phyloP scores from a whole-genome alignment of 2,888 invertebrate genomes.

The Meliscaeva auricollis region DNA sequence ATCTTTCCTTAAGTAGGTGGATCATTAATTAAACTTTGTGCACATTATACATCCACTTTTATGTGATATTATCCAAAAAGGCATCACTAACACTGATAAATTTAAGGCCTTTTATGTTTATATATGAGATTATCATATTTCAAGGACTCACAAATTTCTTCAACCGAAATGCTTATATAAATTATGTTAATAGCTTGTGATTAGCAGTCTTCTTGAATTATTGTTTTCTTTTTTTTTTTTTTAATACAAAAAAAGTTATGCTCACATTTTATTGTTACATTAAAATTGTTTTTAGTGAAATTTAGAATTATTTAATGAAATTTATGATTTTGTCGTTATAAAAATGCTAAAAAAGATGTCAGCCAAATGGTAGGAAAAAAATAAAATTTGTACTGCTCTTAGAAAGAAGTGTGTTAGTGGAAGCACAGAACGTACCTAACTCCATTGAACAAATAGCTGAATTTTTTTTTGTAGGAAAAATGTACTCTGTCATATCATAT shows the following conservation, averaged over 20 bases:
- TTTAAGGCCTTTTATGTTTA: neutral
- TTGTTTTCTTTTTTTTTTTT: neutral
- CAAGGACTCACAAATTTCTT: constrained; percentile 8
- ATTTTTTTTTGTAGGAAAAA: no score
- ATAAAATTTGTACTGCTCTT: no score
- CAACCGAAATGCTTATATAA: constrained; percentile 1
- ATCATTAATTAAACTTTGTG: constrained; percentile 63
- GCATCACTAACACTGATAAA: neutral
- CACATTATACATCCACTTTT: constrained; percentile 25
- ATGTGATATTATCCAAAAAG: neutral
- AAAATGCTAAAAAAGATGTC: no score
- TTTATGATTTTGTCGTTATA: no score
- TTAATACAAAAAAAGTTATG: neutral
- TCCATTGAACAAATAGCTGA: no score
- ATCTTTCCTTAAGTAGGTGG: constrained; percentile 43
- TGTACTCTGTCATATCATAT: no score
- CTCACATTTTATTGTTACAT: neutral
- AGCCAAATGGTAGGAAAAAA: no score
- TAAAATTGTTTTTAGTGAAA: no score
- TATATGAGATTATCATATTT: constrained; percentile 11
- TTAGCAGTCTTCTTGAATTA: constrained; percentile 15
- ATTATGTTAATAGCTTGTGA: constrained; percentile 22
- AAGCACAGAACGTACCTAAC: no score
- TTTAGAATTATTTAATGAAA: no score
- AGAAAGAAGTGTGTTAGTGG: no score